A percentile compares a stretch with the other conserved stretches of the same genome.
Evolutionary conservation across 2,797 vertebrate genomes (phyloP).

Genomic region (Megalops cyprinoides): DNA sequence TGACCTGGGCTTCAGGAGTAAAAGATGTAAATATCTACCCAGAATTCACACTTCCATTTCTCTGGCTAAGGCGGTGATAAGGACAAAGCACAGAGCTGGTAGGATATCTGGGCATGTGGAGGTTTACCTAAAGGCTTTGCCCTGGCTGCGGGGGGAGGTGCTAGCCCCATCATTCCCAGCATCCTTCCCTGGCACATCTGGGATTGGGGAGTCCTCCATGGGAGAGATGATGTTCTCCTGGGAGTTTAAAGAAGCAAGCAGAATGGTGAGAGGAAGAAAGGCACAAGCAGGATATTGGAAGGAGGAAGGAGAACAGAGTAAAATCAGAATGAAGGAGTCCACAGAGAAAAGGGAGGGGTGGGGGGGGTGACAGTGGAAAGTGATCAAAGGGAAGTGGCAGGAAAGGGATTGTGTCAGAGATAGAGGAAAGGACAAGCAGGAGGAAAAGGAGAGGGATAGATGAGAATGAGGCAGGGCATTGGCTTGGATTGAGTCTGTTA

Average conservation of each 20-base stretch:
- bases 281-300: too few relatives aligned
- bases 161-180: constrained; percentile 85
- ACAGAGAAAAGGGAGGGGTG: neutral
- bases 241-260: constrained; percentile 20
- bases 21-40: neutral
- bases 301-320: too few relatives aligned
- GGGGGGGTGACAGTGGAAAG: neutral
- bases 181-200: constrained; percentile 90
- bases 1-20: neutral
- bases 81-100: too few relatives aligned
- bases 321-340: too few relatives aligned
- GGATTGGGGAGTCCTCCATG: constrained; percentile 96
- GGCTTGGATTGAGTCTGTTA: too few relatives aligned
- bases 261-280: neutral
- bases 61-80: too few relatives aligned
- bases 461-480: too few relatives aligned
- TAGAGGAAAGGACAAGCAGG: too few relatives aligned
- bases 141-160: constrained; percentile 95
- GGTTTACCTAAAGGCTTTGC: constrained; percentile 92
- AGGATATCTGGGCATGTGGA: rapidly evolving
- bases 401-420: too few relatives aligned
- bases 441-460: neutral
- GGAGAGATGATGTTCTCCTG: constrained; percentile 99
- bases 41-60: too few relatives aligned
- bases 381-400: neutral